These are phyloP conservation scores for Leiothrix lutea DNA, from an alignment of 2,113 vertebrate genomes.

Conservation along the genomic window DNA sequence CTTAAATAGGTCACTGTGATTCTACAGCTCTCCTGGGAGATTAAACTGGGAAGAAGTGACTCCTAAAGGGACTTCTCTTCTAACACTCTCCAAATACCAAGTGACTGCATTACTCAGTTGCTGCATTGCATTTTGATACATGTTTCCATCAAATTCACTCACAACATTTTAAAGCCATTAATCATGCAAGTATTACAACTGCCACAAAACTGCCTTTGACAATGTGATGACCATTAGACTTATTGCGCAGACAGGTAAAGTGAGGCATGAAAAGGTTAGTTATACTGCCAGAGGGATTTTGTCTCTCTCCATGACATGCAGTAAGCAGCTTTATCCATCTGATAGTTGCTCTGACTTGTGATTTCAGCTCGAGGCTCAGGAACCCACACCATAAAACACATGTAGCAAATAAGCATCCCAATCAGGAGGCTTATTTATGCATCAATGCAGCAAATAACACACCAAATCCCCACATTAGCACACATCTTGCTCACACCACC, in stretches of 20 bases:
- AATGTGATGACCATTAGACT: conserved; percentile 31
- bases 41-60: not conserved
- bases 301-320: not conserved
- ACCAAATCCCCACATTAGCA: accelerated
- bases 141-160: not conserved
- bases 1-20: conserved; percentile 1
- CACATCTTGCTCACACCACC: not conserved
- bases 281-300: not conserved
- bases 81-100: conserved; percentile 1
- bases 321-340: not conserved
- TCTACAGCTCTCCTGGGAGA: not conserved
- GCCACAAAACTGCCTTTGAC: not conserved
- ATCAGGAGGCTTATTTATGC: no score
- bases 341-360: not conserved
- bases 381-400: not conserved
- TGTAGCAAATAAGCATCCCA: not conserved
- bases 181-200: not conserved
- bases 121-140: not conserved
- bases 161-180: conserved; percentile 2
- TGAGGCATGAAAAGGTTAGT: conserved; percentile 50
- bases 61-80: not conserved
- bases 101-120: not conserved
- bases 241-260: conserved; percentile 47
- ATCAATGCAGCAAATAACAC: no score
- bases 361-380: not conserved